phyloP scores from a whole-genome alignment of 2,113 vertebrate genomes.

The Zapus hudsonius region DNA sequence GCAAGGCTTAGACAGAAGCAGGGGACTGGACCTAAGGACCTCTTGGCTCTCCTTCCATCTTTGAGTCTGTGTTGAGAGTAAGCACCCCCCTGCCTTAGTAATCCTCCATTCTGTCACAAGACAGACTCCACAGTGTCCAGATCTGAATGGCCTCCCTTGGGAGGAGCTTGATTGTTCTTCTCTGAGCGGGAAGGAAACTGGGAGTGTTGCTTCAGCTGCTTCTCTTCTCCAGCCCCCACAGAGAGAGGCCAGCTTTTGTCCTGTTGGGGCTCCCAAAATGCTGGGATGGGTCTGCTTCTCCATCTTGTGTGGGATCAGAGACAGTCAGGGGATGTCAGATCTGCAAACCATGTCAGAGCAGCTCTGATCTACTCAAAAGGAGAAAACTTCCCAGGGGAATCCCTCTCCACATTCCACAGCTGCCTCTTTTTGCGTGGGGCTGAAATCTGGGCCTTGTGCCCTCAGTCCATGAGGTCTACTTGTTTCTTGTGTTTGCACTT shows the following conservation, averaged over 20 bases:
- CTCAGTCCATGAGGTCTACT: not conserved
- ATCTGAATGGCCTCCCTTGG: conserved; percentile 55
- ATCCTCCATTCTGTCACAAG: conserved; percentile 67
- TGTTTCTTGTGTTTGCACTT: not conserved
- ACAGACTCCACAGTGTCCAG: conserved; percentile 75
- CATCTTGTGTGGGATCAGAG: conserved; percentile 65
- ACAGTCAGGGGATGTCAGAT: not conserved
- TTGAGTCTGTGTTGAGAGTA: conserved; percentile 59
- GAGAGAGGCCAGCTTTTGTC: conserved; percentile 61
- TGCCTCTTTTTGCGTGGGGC: not conserved
- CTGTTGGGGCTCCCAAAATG: conserved; percentile 44
- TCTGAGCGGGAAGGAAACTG: conserved; percentile 72
- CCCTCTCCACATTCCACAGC: not conserved
- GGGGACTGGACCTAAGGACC: conserved; percentile 66
- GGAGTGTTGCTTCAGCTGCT: conserved; percentile 79
- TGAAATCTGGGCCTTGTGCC: not conserved
- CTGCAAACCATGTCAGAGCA: not conserved
- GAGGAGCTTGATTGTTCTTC: conserved; percentile 69
- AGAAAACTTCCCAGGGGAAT: not conserved
- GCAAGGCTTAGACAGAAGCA: conserved; percentile 68
- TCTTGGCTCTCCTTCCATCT: conserved; percentile 71
- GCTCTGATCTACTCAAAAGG: not conserved
- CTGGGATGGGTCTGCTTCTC: conserved; percentile 44
- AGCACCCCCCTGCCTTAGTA: conserved; percentile 21
- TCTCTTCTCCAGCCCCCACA: conserved; percentile 67